These are phyloP conservation scores for Clarias macrocephalus DNA, from an alignment of 2,113 vertebrate genomes.

Conservation along the genomic window DNA sequence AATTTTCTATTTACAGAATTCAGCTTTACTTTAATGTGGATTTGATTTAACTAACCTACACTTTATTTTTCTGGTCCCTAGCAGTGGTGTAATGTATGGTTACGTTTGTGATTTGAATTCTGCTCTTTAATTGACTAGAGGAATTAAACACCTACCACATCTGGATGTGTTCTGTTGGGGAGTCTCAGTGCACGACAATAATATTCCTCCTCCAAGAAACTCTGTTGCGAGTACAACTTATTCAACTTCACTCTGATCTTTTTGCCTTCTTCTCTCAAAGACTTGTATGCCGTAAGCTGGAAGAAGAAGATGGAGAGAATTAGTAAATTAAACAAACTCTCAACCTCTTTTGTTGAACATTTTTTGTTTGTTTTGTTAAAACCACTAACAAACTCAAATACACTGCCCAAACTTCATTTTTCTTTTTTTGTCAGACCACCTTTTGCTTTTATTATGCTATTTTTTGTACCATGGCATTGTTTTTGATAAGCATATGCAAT, in stretches of 20 bases:
- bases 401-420: no score
- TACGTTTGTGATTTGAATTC: neutral
- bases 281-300: slow-evolving; percentile 59
- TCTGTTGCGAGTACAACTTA: slow-evolving; percentile 67
- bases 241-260: slow-evolving; percentile 74
- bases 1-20: no score
- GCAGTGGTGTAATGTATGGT: no score
- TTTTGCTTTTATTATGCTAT: no score
- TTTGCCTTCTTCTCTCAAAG: slow-evolving; percentile 71
- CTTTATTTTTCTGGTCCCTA: no score
- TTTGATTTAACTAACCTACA: no score
- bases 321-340: neutral
- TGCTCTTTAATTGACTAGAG: neutral
- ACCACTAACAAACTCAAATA: neutral
- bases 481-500: no score
- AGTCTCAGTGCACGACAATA: slow-evolving; percentile 78
- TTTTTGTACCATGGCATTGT: no score
- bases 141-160: slow-evolving; percentile 72
- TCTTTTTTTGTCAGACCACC: no score
- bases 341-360: neutral
- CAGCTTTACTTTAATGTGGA: no score
- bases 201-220: slow-evolving; percentile 75
- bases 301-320: neutral
- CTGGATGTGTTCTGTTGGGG: slow-evolving; percentile 86
- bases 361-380: no score